phyloP scores from a whole-genome alignment of 2,113 vertebrate species.

The Hyperoodon ampullatus region DNA sequence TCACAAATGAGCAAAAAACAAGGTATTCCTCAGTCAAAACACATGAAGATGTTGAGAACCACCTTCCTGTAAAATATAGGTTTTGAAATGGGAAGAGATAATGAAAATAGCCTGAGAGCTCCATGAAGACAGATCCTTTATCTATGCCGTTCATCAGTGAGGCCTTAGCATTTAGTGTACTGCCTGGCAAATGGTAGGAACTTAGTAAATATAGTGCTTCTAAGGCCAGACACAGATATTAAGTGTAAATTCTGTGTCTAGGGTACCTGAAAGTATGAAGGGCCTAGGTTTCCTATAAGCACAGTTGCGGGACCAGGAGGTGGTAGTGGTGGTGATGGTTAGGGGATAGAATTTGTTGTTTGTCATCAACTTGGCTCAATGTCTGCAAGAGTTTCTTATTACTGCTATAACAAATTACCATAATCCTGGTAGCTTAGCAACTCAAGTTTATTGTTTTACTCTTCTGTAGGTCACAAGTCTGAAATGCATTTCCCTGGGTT shows the following conservation, averaged over 20 bases:
- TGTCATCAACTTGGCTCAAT: neutral
- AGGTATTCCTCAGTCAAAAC: neutral
- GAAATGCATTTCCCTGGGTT: neutral
- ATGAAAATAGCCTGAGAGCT: neutral
- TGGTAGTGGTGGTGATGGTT: neutral
- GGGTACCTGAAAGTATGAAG: neutral
- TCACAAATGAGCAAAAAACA: slow-evolving; percentile 13
- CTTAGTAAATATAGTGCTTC: neutral
- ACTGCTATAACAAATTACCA: neutral
- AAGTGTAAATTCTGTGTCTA: slow-evolving; percentile 28
- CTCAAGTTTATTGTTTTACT: neutral
- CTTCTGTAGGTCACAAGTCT: neutral
- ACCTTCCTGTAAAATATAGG: neutral
- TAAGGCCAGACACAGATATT: neutral
- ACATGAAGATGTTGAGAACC: neutral
- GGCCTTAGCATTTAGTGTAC: neutral
- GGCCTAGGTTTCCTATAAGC: neutral
- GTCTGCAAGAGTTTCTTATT: neutral
- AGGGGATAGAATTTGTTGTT: neutral
- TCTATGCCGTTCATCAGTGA: neutral
- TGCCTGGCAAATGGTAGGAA: neutral
- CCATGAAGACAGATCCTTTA: neutral
- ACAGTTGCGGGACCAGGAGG: neutral
- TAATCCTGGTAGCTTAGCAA: neutral
- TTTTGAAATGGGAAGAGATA: neutral